Evolutionary conservation across 2,797 vertebrate genomes (phyloP).

Genomic region (Cyprinodon diabolis): DNA sequence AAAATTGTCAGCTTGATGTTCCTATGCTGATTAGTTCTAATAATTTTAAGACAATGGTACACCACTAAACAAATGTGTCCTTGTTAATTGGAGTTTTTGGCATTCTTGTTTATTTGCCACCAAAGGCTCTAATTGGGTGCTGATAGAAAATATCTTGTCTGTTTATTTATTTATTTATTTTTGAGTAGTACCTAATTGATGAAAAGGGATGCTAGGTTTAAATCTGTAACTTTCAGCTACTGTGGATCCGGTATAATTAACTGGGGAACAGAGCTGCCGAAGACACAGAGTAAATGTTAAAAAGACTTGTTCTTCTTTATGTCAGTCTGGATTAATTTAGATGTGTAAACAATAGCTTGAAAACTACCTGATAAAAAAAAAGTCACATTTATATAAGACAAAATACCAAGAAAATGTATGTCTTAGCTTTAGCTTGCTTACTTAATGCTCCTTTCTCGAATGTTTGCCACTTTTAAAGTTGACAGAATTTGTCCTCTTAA

Average conservation of each 20-base stretch:
- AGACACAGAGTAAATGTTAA: not conserved
- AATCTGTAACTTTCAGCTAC: slow-evolving; percentile 14
- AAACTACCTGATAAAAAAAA: too few species aligned
- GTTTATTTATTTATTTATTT: slow-evolving; percentile 34
- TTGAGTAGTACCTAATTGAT: slow-evolving; percentile 27
- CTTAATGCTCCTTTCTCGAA: too few species aligned
- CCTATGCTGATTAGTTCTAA: slow-evolving; percentile 72
- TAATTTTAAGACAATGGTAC: slow-evolving; percentile 73
- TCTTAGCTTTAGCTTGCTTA: too few species aligned
- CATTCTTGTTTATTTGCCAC: slow-evolving; percentile 66
- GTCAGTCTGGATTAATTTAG: too few species aligned
- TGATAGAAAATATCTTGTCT: slow-evolving; percentile 49
- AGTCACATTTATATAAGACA: too few species aligned
- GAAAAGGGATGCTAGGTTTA: slow-evolving; percentile 26
- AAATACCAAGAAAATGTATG: too few species aligned
- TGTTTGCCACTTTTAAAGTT: too few species aligned
- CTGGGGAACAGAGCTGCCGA: not conserved
- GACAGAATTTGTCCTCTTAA: too few species aligned
- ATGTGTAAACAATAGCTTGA: too few species aligned
- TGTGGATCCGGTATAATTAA: slow-evolving; percentile 1
- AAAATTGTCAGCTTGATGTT: slow-evolving; percentile 57
- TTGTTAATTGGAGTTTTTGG: slow-evolving; percentile 77
- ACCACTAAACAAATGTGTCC: slow-evolving; percentile 70
- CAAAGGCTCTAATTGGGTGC: slow-evolving; percentile 63
- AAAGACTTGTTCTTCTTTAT: not conserved